Evolutionary conservation across 2,113 vertebrate species (phyloP), one percentile per base, ranked within the genome.

Genomic region (Chaenogobius annularis): DNA sequence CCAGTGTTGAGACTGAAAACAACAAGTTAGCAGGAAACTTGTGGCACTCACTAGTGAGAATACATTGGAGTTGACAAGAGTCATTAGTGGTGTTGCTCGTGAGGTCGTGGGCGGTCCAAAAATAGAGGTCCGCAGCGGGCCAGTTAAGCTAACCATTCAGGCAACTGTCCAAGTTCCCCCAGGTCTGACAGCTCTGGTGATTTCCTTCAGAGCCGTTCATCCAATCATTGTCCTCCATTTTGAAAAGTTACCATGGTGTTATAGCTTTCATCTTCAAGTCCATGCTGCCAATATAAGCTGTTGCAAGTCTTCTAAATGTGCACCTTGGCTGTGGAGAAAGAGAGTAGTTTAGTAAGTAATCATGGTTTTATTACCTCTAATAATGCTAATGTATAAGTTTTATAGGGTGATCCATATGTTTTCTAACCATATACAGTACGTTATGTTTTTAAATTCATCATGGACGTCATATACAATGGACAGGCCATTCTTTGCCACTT

Each of bases 1-100:
- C 92, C 93, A 94, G 93, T 94, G 93, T 93, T 84, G 86, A 90
- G 93, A 94, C 93, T 77, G 83, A 90, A 91, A 91, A 90, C 80
- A 93, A 93, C 93, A 94, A 94, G 89, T 94, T 92, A 93, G 84
- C 85, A 89, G 83, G 80, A 90, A 83, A 84, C 82, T 79, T 84
- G 77, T 69, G 74, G 78, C 87, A 75, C 86, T 72, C 86, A 83
- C 88, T 88, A 88, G 87, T 59, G 52, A 73, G 37, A 86, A 81
- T 74, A 79, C 81, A 79, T 80, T 83, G 80, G 88, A 81, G 75
- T 72, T 78, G 87, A 86, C 59, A 76, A 68, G 61, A 88, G 88
- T 90, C 84, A 78, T 87, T 92, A 90, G 90, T 88, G 91, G 86
- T 87, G 86, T 87, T 81, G 88, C 83, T 91, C 77, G 62, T 72